These are phyloP conservation scores for Catharus bicknelli DNA, from an alignment of 2,113 vertebrate species.

Conservation along the genomic window DNA sequence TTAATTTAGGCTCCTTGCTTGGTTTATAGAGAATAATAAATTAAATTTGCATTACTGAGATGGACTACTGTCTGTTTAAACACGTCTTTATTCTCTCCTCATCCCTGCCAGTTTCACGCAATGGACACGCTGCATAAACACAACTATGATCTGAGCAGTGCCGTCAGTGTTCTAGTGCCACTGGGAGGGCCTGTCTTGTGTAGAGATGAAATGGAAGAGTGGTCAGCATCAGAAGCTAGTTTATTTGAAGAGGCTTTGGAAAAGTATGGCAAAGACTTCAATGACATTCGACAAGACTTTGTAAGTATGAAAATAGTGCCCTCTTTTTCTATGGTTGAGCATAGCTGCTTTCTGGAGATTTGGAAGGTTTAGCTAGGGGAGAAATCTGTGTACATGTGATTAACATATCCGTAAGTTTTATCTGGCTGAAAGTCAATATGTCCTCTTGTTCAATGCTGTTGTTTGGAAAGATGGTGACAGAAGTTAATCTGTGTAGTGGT, in stretches of 20 bases:
- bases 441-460: background rate
- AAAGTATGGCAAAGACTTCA: conserved; percentile 99
- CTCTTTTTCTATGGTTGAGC: background rate
- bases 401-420: background rate
- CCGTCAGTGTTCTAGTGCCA: conserved; percentile 91
- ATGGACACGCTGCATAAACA: conserved; percentile 95
- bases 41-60: background rate
- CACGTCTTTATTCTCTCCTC: background rate
- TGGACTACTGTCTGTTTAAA: background rate
- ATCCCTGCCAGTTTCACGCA: conserved; percentile 86
- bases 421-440: background rate
- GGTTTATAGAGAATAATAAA: background rate
- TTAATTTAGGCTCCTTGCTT: background rate
- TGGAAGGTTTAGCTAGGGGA: background rate
- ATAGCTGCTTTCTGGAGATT: background rate
- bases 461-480: background rate
- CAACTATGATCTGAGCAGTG: conserved; percentile 92
- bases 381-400: background rate
- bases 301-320: conserved; percentile 76
- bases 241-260: conserved; percentile 96
- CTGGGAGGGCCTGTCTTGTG: conserved; percentile 94
- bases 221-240: conserved; percentile 96
- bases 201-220: conserved; percentile 98
- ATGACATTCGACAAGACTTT: conserved; percentile 98
- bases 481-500: background rate